Evolutionary conservation across 2,797 vertebrate genomes (phyloP).

Genomic region (Lophotriccus pileatus): DNA sequence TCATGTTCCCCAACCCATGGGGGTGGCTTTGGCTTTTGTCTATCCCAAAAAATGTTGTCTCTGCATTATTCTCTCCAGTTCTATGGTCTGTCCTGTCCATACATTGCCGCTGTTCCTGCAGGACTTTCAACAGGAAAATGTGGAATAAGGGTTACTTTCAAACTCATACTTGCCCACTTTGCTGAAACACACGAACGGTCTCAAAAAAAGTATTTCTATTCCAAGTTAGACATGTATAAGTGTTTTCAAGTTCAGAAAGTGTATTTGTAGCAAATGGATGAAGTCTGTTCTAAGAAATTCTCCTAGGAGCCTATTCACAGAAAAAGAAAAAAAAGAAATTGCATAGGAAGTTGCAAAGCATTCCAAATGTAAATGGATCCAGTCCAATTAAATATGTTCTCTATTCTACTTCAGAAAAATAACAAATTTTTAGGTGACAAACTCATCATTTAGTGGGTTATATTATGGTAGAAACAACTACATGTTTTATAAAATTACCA

Average conservation of each 20-base stretch:
- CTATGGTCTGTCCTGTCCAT: not conserved
- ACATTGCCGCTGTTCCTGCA: not conserved
- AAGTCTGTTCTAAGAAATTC: not conserved
- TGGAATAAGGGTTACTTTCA: not conserved
- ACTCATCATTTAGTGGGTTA: not conserved
- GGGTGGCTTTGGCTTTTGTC: not conserved
- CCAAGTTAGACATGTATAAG: not conserved
- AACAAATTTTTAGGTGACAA: not conserved
- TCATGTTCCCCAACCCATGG: rapidly evolving
- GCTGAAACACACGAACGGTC: not conserved
- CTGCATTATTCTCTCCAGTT: not conserved
- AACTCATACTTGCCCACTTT: not conserved
- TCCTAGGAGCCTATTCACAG: not conserved
- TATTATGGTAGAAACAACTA: not conserved
- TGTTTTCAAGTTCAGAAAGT: not conserved
- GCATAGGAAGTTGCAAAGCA: not conserved
- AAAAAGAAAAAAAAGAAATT: not conserved
- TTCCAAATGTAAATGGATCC: not conserved
- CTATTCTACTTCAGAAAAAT: not conserved
- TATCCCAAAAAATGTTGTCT: not conserved
- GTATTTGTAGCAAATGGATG: not conserved
- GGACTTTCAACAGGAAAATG: not conserved
- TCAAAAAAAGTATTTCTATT: not conserved
- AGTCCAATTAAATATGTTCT: not conserved
- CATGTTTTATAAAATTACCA: not conserved